Evolutionary conservation across 2,888 invertebrate species (phyloP), one percentile per base, ranked within the genome.

Genomic region (Pristionchus entomophagus): DNA sequence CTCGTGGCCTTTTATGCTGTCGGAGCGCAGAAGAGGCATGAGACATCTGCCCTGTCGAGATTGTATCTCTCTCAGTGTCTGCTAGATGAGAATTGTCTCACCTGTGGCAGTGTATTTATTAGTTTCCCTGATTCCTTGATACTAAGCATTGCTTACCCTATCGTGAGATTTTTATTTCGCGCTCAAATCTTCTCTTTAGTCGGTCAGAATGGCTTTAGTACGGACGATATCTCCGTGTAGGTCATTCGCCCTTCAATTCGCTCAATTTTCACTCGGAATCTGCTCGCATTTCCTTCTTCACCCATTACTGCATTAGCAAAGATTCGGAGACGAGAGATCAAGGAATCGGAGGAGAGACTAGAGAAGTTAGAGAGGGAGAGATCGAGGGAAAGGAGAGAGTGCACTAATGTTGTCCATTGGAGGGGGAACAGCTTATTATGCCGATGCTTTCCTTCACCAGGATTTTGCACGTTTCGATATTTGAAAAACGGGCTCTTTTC

Each of bases 301-400:
- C 29, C 35, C 65, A 35, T 69, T 69, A 69, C 69, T 69, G 38
- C 69, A 69, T 45, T 78, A 78, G 78, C 49, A 73, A 32, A 73
- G 41, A 73, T 41, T 73, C n/a, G 78, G 19, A 3, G 45, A 14
- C 32, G 26, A 38, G 69, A 69, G 69, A 69, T 12, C 4, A 17
- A 38, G 73, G 26, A 49, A 49, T 49, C 26, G 45, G 17, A 49
- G n/a, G 65, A 65, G 65, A 35, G 26, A 6, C 29, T 19, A 32
- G 49, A 49, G 49, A 49, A 49, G 45, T 78, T 17, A 78, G 29
- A 26, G 26, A n/a, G 26, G 49, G 77, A 14, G 41, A 78, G 69
- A 69, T 35, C 4, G 69, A 22, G 41, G 22, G 32, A 6, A 22
- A 38, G 38, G 19, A 38, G 38, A 69, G 69, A 69, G 38, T 17